Evolutionary conservation across 2,113 vertebrate species (phyloP), one percentile per base, ranked within the genome.

Genomic region (Cyprinodon brontotheroides): DNA sequence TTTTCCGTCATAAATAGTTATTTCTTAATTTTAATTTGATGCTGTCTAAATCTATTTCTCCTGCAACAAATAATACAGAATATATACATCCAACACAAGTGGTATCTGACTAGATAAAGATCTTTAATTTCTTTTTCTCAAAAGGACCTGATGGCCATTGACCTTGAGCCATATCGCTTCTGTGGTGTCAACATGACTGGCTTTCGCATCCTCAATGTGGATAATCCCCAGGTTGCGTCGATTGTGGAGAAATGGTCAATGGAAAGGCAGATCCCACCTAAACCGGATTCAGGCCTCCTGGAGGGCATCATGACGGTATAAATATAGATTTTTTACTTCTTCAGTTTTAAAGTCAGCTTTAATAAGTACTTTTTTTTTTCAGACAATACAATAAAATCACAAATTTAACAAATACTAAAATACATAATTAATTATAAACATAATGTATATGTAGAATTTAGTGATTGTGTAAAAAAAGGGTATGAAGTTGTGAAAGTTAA

Each of bases 181-280:
- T 98, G 97, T 0, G 98, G 98, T 3, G 98, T 99, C 78, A 99
- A 99, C 89, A 96, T 99, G 94, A 99, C 98, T 0, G 98, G 98
- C 48, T 99, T 99, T 91, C 96, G 98, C 37, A 98, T 99, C 93
- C 95, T 99, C 78, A 99, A 99, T 0, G 96, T 97, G 85, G 98
- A 99, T 66, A 99, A 98, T 91, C 96, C 97, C 0, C 97, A 97
- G 6, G 98, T 99, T 3, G 94, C 96, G 1, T 94, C 96, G 86
- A 97, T 99, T 47, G 93, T 97, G 10, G 98, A 99, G 88, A 99
- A 99, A 86, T 99, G 98, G 98, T 96, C 98, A 68, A 96, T 95
- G 93, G 98, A 99, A 89, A 80, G 96, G 83, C 98, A 99, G 94
- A 89, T 96, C 0, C 93, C 95, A 0, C 96, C 94, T 37, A 96